Evolutionary conservation across 2,113 vertebrate genomes (phyloP), one percentile per base, ranked within the genome.

Genomic region (Pituophis catenifer): DNA sequence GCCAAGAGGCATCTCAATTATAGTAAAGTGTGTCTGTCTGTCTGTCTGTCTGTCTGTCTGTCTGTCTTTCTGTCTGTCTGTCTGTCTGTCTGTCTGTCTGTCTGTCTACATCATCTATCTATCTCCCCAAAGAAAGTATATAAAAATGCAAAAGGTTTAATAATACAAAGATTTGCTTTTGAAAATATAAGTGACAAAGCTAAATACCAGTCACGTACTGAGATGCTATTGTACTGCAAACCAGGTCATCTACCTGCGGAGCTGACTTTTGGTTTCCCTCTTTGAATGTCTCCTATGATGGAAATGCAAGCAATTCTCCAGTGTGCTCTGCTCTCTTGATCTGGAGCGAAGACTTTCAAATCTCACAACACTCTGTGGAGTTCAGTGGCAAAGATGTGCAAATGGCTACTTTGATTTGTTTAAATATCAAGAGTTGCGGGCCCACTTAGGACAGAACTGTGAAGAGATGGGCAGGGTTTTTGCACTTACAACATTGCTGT

Each of bases 121-220:
- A 90, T 94, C 94, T 97, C 19, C 94, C 33, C 70, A 38, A 54
- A 97, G 86, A 5, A 94, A 90, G 57, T 23, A 6, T 9, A 95
- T 91, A 93, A 95, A 95, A 53, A 48, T 94, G 91, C 54, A 75
- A 89, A 90, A 89, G 38, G 53, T 62, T 90, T 95, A 88, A 93
- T 95, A 91, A 95, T 92, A 97, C 94, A 96, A 95, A 96, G 95
- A 95, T 90, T 93, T 96, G 92, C 95, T 96, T 96, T 94, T 95
- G 89, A 95, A 96, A 94, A 96, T 94, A 92, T 90, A 88, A 96
- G 93, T 92, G 90, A 93, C 96, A 95, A 96, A 97, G 95, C 91
- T 95, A 96, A 96, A 95, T 94, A 91, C 50, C 96, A 95, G 90
- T 94, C 94, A 95, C 95, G 54, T 94, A 96, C 93, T 95, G 95